Percentiles rank a stretch among this genome's conserved stretches.
Conservation (phyloP, 2,888 invertebrate species). For the Protula sp. region DNA sequence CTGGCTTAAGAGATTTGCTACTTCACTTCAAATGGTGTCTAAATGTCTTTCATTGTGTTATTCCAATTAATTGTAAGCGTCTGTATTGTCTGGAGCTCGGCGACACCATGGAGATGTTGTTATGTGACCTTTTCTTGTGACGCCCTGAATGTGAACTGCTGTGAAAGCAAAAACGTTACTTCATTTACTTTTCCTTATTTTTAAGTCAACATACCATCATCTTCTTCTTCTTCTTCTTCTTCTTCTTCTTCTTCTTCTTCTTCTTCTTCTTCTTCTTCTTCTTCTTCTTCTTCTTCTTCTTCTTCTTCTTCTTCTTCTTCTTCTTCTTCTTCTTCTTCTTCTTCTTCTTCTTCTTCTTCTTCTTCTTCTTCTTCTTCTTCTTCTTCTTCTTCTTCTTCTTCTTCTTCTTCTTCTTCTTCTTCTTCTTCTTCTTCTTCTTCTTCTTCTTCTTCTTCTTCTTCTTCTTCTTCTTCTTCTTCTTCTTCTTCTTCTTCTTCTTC, state of each 20-base stretch:
- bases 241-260: conserved; percentile 11
- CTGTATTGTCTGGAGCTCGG: too few species aligned
- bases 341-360: conserved; percentile 11
- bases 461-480: conserved; percentile 9
- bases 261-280: conserved; percentile 11
- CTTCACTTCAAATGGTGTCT: too few species aligned
- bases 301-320: conserved; percentile 11
- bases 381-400: conserved; percentile 9
- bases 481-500: conserved; percentile 9
- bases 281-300: conserved; percentile 11
- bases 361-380: conserved; percentile 9
- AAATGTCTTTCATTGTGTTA: too few species aligned
- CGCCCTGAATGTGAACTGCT: too few species aligned
- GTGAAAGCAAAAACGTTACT: too few species aligned
- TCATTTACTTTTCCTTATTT: neutral
- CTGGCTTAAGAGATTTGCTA: too few species aligned
- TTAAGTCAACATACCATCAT: neutral
- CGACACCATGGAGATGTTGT: too few species aligned
- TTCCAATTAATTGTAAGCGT: too few species aligned
- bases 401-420: conserved; percentile 9
- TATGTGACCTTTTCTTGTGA: too few species aligned
- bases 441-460: conserved; percentile 9
- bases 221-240: conserved; percentile 3
- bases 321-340: conserved; percentile 11
- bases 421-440: conserved; percentile 9